A percentile compares a stretch with the other conserved stretches of the same genome.
phyloP scores from a whole-genome alignment of 2,888 invertebrate species.

The Spodoptera littoralis region DNA sequence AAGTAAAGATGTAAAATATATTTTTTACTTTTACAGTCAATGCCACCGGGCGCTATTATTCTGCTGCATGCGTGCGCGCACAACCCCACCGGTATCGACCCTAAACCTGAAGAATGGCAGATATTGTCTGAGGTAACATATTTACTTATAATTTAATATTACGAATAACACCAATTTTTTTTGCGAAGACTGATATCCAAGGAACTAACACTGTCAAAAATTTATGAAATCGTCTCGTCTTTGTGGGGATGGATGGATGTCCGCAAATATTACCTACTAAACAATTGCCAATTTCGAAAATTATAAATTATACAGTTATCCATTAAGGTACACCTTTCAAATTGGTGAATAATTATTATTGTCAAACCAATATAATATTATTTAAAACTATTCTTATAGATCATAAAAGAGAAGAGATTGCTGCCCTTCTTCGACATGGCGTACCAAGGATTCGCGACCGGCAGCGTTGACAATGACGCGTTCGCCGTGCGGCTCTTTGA shows the following conservation, averaged over 20 bases:
- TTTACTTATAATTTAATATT: not conserved
- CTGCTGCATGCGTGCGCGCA: slow-evolving; percentile 99
- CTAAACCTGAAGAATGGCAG: slow-evolving; percentile 95
- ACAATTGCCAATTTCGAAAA: too few relatives aligned
- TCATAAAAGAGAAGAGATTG: slow-evolving; percentile 94
- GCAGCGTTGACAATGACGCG: slow-evolving; percentile 96
- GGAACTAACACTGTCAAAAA: too few relatives aligned
- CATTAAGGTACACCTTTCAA: too few relatives aligned
- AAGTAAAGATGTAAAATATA: too few relatives aligned
- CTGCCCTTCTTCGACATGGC: slow-evolving; percentile 99
- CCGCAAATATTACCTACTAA: too few relatives aligned
- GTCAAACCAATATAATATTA: too few relatives aligned
- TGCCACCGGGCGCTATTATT: slow-evolving; percentile 96
- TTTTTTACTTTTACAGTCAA: slow-evolving; percentile 90
- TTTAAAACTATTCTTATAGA: slow-evolving; percentile 62
- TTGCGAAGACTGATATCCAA: too few relatives aligned
- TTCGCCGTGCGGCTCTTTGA: slow-evolving; percentile 96
- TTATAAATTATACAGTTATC: too few relatives aligned
- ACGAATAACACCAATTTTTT: too few relatives aligned
- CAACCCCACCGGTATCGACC: slow-evolving; percentile 99
- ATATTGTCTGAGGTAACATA: slow-evolving; percentile 92
- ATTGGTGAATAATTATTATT: too few relatives aligned
- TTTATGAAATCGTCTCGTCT: too few relatives aligned
- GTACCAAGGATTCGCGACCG: slow-evolving; percentile 98
- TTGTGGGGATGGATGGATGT: too few relatives aligned